These are phyloP conservation scores for Campoplex capitator DNA, from an alignment of 2,888 invertebrate genomes.

Conservation along the genomic window DNA sequence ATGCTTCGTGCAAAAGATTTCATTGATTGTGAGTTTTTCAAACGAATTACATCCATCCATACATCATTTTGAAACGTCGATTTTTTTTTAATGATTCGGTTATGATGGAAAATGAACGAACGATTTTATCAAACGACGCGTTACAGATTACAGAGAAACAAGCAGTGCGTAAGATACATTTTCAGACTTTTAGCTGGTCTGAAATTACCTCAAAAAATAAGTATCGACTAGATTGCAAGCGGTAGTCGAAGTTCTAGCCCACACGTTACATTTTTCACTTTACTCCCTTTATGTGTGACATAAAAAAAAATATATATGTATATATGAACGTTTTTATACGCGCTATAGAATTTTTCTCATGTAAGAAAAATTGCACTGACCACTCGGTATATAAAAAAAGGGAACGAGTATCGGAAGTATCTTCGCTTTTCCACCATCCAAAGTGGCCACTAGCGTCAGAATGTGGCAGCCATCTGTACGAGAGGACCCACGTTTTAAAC, in stretches of 20 bases:
- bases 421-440: background rate
- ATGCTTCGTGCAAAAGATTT: slow-evolving; percentile 2
- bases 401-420: background rate
- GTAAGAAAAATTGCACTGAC: background rate
- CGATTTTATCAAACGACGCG: background rate
- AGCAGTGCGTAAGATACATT: too few species aligned
- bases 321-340: background rate
- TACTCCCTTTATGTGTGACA: background rate
- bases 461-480: background rate
- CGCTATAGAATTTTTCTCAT: background rate
- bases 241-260: too few species aligned
- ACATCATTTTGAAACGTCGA: background rate
- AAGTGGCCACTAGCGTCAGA: background rate
- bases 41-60: background rate
- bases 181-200: too few species aligned
- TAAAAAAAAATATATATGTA: background rate
- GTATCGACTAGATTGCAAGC: too few species aligned
- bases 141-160: background rate
- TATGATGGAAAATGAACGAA: background rate
- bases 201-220: too few species aligned
- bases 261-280: background rate
- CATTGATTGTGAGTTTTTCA: background rate
- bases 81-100: background rate
- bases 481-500: background rate
- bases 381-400: background rate